A percentile compares a stretch with the other conserved stretches of the same genome.
Evolutionary conservation across 1,140 invertebrate species (phyloP).

Genomic region (Bactericera cockerelli): DNA sequence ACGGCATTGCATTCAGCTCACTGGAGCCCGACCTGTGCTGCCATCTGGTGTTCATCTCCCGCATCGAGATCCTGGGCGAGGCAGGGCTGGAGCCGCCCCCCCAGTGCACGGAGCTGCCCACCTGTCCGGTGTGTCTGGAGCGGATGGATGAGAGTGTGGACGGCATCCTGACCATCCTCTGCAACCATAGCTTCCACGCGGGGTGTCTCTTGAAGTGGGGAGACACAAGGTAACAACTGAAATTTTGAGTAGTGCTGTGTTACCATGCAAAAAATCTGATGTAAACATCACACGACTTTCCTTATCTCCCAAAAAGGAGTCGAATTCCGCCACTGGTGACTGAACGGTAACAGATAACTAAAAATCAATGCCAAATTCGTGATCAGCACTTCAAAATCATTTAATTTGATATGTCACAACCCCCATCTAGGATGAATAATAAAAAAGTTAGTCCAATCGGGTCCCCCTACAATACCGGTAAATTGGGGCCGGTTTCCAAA

Average conservation of each 20-base stretch:
- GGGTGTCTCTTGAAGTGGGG: constrained; percentile 90
- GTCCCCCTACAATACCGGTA: no score
- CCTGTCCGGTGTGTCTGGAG: constrained; percentile 92
- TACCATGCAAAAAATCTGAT: background rate
- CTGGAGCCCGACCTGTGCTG: constrained; percentile 81
- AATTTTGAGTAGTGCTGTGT: background rate
- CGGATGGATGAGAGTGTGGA: constrained; percentile 97
- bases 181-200: constrained; percentile 96
- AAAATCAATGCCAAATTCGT: no score
- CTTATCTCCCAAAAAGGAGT: no score
- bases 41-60: constrained; percentile 86
- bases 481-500: no score
- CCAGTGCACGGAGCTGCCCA: constrained; percentile 90
- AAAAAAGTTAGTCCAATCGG: no score
- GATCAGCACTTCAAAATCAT: no score
- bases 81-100: constrained; percentile 49
- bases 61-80: constrained; percentile 62
- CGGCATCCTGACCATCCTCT: constrained; percentile 91
- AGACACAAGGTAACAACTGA: constrained; percentile 52
- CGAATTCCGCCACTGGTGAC: no score
- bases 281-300: no score
- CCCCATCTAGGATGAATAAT: no score
- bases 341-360: no score
- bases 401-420: no score
- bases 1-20: constrained; percentile 82